Evolutionary conservation across 2,888 invertebrate genomes (phyloP).

Genomic region (Parnassius orleans): DNA sequence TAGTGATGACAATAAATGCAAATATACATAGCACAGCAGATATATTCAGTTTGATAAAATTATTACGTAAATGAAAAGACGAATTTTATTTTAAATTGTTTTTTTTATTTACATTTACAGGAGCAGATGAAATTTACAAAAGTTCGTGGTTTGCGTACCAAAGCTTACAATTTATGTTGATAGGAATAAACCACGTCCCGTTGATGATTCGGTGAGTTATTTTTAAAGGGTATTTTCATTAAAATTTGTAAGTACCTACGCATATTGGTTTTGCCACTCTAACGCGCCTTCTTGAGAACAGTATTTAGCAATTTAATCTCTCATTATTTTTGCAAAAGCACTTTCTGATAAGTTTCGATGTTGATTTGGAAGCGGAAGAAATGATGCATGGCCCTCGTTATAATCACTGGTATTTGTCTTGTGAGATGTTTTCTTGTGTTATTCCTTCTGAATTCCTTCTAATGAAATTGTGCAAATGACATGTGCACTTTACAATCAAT

Average conservation of each 20-base stretch:
- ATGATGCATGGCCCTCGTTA: slow-evolving; percentile 9
- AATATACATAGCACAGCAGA: slow-evolving; percentile 18
- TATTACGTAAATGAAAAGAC: slow-evolving; percentile 1
- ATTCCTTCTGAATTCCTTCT: slow-evolving; percentile 30
- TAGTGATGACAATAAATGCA: slow-evolving; percentile 8
- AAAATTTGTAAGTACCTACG: slow-evolving; percentile 10
- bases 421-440: slow-evolving; percentile 26
- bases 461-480: slow-evolving; percentile 3
- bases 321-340: slow-evolving; percentile 31
- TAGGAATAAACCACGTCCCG: slow-evolving; percentile 31
- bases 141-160: slow-evolving; percentile 29
- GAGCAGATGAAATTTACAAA: slow-evolving; percentile 32
- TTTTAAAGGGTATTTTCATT: slow-evolving; percentile 21
- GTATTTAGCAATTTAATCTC: slow-evolving; percentile 31
- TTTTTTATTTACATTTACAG: slow-evolving; percentile 28
- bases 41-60: slow-evolving; percentile 11
- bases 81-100: slow-evolving; percentile 26
- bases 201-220: slow-evolving; percentile 27
- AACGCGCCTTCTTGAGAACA: slow-evolving; percentile 31
- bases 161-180: slow-evolving; percentile 32
- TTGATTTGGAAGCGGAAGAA: slow-evolving; percentile 21
- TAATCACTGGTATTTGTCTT: slow-evolving; percentile 17
- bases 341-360: slow-evolving; percentile 22
- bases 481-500: slow-evolving; percentile 4
- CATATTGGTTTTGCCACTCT: slow-evolving; percentile 34